Evolutionary conservation across 2,113 vertebrate genomes (phyloP).

Genomic region (Dromaius novaehollandiae): DNA sequence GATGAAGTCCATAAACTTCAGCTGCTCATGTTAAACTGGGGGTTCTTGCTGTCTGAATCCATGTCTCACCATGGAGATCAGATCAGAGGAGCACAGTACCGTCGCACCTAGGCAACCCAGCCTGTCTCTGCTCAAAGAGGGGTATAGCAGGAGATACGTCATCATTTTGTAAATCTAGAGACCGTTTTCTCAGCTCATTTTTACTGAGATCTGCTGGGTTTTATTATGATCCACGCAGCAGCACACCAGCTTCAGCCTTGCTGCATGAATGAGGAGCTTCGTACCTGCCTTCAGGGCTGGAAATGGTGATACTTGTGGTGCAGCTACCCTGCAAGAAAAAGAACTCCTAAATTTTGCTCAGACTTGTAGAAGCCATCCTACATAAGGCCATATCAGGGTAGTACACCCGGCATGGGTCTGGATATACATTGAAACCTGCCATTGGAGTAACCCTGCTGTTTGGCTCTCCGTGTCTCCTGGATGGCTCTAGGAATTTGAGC

Average conservation of each 20-base stretch:
- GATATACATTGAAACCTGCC: not conserved
- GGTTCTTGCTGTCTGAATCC: not conserved
- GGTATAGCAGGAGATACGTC: not conserved
- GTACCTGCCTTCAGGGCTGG: too few relatives aligned
- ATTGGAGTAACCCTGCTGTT: not conserved
- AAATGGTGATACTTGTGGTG: not conserved
- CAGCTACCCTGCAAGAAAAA: not conserved
- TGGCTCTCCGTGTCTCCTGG: not conserved
- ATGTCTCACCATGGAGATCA: not conserved
- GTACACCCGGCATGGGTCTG: not conserved
- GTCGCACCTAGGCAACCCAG: not conserved
- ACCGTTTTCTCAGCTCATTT: not conserved
- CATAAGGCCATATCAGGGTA: not conserved
- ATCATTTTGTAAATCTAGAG: not conserved
- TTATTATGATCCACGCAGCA: not conserved
- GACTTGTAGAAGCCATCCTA: not conserved
- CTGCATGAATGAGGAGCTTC: fast-evolving
- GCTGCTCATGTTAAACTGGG: not conserved
- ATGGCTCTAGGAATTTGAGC: not conserved
- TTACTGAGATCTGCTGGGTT: not conserved
- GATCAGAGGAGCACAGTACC: not conserved
- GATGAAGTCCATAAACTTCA: not conserved
- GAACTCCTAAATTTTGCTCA: not conserved
- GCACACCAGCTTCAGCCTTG: not conserved
- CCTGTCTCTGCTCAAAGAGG: not conserved